Evolutionary conservation across 2,888 invertebrate species (phyloP).

Genomic region (Eristalinus aeneus): DNA sequence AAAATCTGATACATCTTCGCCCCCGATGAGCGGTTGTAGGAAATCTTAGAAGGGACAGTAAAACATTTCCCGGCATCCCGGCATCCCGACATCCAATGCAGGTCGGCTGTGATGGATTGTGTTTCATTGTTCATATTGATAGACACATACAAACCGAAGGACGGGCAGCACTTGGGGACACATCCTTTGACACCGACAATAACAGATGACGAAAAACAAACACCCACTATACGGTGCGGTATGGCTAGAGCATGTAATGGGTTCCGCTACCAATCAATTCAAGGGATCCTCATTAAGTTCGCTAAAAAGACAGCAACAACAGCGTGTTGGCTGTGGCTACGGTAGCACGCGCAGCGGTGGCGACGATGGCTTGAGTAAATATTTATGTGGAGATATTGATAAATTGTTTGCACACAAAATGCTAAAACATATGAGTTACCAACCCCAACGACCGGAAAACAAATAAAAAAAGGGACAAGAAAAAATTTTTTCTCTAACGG

Average conservation of each 20-base stretch:
- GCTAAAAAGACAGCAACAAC: slow-evolving; percentile 34
- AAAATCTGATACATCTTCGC: not conserved
- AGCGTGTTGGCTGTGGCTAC: not conserved
- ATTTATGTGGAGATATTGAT: slow-evolving; percentile 53
- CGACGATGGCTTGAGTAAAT: slow-evolving; percentile 40
- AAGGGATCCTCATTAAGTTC: slow-evolving; percentile 44
- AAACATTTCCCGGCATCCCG: no score
- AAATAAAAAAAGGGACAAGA: slow-evolving; percentile 12
- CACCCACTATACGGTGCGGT: slow-evolving; percentile 15
- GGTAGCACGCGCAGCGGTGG: not conserved
- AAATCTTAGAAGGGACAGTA: not conserved
- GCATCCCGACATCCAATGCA: not conserved
- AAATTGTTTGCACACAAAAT: slow-evolving; percentile 55
- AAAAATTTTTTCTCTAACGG: slow-evolving; percentile 6
- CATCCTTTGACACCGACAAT: slow-evolving; percentile 35
- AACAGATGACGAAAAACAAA: slow-evolving; percentile 42
- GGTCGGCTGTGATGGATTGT: slow-evolving; percentile 21
- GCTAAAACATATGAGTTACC: slow-evolving; percentile 39
- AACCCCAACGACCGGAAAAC: slow-evolving; percentile 9
- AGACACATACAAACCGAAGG: slow-evolving; percentile 16
- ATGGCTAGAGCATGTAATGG: slow-evolving; percentile 10
- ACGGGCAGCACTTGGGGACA: slow-evolving; percentile 30
- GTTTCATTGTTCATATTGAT: slow-evolving; percentile 39
- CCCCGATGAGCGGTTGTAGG: not conserved
- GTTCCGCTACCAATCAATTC: slow-evolving; percentile 36